Evolutionary conservation across 2,888 invertebrate species (phyloP), one percentile per base, ranked within the genome.

Genomic region (Drosophila peninsularis): DNA sequence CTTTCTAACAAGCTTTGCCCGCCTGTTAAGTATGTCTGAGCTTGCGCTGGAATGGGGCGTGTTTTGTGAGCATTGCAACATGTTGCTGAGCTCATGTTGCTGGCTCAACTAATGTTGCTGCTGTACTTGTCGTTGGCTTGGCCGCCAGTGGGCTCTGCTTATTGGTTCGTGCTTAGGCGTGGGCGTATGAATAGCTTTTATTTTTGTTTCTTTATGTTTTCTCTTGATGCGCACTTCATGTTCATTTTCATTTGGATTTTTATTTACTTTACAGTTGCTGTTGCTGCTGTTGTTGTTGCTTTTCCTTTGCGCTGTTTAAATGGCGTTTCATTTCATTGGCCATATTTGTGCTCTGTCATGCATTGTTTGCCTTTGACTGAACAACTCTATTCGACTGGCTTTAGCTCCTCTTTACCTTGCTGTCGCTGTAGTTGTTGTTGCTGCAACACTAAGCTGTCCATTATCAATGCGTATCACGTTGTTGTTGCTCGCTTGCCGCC

Each of bases 391-490:
- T 60, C 65, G 69, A 63, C 78, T 65, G 54, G 39, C 32, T 75
- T 58, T 69, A 61, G 37, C 58, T 64, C 21, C 47, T 36, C 41
- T 62, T 42, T 32, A 39, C 36, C 7, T 37, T 7, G 53, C 17
- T 62, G 61, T 39, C 53, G 60, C 19, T 64, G 62, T 44, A 41
- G 52, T 53, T 66, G 62, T 45, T 71, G 63, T 53, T 75, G 77
- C 60, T 63, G 71, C 69, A 62, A 61, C 86, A 71, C 71, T 82
- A 77, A 77, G 72, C 81, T 71, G 65, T 72, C 71, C 90, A 84
- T 89, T 89, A 89, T 84, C 90, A 84, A 84, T 84, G 83, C 83
- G 86, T 89, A 89, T 88, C 83, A 89, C 90, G 88, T 89, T 81
- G 83, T 70, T 54, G 57, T 80, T 76, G 57, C 44, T 57, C 39